Evolutionary conservation across 2,797 vertebrate genomes (phyloP).

Genomic region (Moxostoma hubbsi): DNA sequence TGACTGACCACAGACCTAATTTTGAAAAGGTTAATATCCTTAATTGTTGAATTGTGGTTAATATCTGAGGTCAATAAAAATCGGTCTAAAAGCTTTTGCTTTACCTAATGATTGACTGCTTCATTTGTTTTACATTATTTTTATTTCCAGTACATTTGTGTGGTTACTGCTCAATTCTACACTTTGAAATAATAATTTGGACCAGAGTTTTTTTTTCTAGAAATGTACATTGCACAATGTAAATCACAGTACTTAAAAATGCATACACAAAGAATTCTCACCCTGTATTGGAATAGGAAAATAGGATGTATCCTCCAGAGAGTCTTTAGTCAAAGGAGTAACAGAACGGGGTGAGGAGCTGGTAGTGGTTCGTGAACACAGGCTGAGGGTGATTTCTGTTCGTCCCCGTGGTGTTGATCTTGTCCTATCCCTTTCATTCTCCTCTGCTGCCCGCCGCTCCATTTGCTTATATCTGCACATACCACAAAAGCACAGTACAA

Average conservation of each 20-base stretch:
- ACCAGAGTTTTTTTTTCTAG: not conserved
- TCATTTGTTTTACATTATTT: conserved; percentile 24
- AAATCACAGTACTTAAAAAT: not conserved
- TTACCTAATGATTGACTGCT: conserved; percentile 13
- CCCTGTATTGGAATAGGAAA: conserved; percentile 71
- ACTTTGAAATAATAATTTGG: not conserved
- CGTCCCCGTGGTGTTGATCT: conserved; percentile 79
- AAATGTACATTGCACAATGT: not conserved
- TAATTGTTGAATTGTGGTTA: conserved; percentile 1
- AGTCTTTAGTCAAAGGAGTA: conserved; percentile 73
- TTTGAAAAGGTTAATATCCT: not conserved
- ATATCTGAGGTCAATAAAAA: conserved; percentile 39
- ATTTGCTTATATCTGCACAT: conserved; percentile 89
- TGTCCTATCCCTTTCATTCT: conserved; percentile 85
- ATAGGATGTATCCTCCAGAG: conserved; percentile 72
- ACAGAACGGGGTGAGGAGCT: conserved; percentile 71
- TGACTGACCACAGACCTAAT: conserved; percentile 38
- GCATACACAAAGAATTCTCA: conserved; percentile 64
- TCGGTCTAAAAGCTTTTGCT: conserved; percentile 2
- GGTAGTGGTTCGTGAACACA: conserved; percentile 80
- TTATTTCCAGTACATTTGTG: conserved; percentile 21
- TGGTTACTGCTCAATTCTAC: conserved; percentile 27
- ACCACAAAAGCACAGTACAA: not conserved
- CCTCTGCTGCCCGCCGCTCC: conserved; percentile 88
- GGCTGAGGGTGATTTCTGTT: conserved; percentile 90